Base-by-base conservation (phyloP, 2,113 vertebrate species). In the Semnornis frantzii region DNA sequence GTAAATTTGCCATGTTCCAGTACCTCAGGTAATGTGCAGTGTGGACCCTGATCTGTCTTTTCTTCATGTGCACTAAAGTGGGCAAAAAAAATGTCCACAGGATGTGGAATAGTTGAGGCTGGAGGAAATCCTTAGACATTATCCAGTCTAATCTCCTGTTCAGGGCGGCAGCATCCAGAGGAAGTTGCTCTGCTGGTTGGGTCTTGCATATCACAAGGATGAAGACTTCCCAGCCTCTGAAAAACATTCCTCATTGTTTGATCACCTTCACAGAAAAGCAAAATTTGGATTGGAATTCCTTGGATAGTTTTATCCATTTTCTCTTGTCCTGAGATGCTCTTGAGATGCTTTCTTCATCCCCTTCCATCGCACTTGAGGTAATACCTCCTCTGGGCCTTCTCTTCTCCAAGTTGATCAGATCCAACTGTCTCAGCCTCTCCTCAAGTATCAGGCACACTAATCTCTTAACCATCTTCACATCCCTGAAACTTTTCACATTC, bases 401-500 rank as follows among this genome's bases (percentile, higher is more conserved):
- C 19, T 48, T 48, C 48, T 48, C 48, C 48, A 14, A 73, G 12
- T 9, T 64, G 31, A 78, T 39, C 6, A 62, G 10, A 59, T 42
- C 14, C 16, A 66, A 3, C 10, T 50, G 15, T 55, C 19, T 85
- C 42, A 71, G 12, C 10, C 18, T 70, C 21, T 48, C 12, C 11
- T 84, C 23, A 2, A 18, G 25, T 11, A 3, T 25, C 0, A 0
- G 11, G 70, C 10, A 17, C 10, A 76, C 28, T 28, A 62, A 16
- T 16, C 19, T 63, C 30, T 59, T 44, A 27, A 54, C 3, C 15
- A 11, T 27, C 6, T 42, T 75, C 34, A 44, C 31, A 23, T 58
- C 5, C 14, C 12, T 50, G 50, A 33, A 85, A 71, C 58, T 90
- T 39, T 39, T 39, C 37, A 39, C 37, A 39, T 39, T 39, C 37